Conservation (phyloP, 2,888 invertebrate genomes). For the Shargacucullia verbasci region DNA sequence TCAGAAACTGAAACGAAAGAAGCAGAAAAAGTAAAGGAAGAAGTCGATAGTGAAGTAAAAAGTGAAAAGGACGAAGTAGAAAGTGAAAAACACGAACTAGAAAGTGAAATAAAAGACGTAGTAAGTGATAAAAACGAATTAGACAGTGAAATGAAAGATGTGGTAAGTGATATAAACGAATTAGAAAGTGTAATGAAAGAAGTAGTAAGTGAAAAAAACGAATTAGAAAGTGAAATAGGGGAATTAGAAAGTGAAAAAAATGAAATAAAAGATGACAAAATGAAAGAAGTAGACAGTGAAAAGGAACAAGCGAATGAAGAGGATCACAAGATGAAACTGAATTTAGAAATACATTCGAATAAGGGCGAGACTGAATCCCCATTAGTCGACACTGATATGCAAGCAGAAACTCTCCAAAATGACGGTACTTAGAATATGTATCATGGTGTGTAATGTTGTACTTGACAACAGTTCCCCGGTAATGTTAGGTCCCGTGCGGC, state of each 20-base stretch:
- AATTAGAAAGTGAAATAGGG: background rate
- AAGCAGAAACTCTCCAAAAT: constrained; percentile 20
- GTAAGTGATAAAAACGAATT: background rate
- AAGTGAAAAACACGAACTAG: background rate
- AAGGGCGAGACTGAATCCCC: constrained; percentile 32
- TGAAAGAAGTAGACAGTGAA: background rate
- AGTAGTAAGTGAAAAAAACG: constrained; percentile 2
- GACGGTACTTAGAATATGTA: constrained; percentile 24
- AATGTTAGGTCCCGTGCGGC: no score
- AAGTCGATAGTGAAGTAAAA: background rate
- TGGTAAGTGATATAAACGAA: constrained; percentile 2
- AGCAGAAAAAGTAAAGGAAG: background rate
- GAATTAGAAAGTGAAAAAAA: background rate
- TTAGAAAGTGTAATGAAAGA: background rate
- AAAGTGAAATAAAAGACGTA: background rate
- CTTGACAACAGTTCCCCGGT: no score
- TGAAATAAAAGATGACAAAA: constrained; percentile 4
- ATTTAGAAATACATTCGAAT: constrained; percentile 66
- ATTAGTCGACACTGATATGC: constrained; percentile 6
- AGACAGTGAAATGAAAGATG: background rate
- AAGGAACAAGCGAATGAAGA: background rate
- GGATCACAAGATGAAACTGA: constrained; percentile 63
- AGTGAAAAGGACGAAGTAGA: background rate
- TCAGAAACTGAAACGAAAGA: constrained; percentile 4
- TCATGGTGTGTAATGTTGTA: no score